Evolutionary conservation across 2,113 vertebrate species (phyloP), one percentile per base, ranked within the genome.

Genomic region (Bothrops jararaca): DNA sequence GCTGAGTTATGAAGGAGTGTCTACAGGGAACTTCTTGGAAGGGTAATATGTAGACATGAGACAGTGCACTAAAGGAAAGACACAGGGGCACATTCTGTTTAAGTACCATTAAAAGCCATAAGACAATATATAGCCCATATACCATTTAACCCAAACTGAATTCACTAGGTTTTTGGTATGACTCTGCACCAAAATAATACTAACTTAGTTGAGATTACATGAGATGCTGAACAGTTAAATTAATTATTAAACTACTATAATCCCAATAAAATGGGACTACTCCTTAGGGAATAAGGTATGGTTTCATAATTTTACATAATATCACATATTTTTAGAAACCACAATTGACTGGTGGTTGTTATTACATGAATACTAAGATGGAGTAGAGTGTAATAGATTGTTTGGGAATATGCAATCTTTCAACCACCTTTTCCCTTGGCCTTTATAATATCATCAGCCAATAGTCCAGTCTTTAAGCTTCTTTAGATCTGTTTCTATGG

Each of bases 1-100:
- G 90, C 96, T 96, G 96, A 95, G 92, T 96, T 95, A 95, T 95
- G 96, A 95, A 60, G 0, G 92, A 94, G 93, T 56, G 89, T 42
- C 9, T 0, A 80, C 52, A 29, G 1, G 86, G 92, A 94, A 94
- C 56, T 50, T 48, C 42, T 91, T 94, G 91, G 7, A 50, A 92
- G 60, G 39, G 92, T 58, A 94, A 90, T 69, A 80, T 92, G 56
- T 9, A 18, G 93, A 93, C 39, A 57, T 48, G 90, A 91, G 45
- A 53, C 56, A 86, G n/a, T 90, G 15, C 45, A 86, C 54, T 86
- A 64, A 92, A 92, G n/a, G 42, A 85, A 52, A 86, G 54, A 15
- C 56, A 29, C 52, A 64, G 48, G 87, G 89, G 34, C 54, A 90
- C 13, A 10, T 53, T 86, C 80, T 85, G 11, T 26, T 15, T 39